Percentiles rank a stretch among this genome's conserved stretches.
These are phyloP conservation scores for Nephrocerus scutellatus DNA, from an alignment of 2,888 invertebrate species.

Conservation along the genomic window DNA sequence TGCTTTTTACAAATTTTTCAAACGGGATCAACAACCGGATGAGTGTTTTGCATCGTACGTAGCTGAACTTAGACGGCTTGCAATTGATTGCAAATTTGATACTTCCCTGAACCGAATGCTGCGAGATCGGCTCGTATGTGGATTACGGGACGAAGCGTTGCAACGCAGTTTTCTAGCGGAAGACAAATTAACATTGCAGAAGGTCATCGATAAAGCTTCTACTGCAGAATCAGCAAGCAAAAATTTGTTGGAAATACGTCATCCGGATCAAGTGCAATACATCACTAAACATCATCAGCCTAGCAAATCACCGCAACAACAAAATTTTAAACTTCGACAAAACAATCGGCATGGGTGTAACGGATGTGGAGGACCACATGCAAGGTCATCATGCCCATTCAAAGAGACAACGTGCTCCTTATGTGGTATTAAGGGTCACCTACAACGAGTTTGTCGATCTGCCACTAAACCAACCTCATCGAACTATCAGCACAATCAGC, in stretches of 20 bases:
- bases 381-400: constrained; percentile 8
- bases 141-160: constrained; percentile 13
- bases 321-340: too few species aligned
- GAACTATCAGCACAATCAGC: too few species aligned
- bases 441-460: constrained; percentile 15
- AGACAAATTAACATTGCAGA: constrained; percentile 12
- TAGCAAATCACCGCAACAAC: background rate
- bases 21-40: constrained; percentile 17
- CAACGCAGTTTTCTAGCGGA: constrained; percentile 16
- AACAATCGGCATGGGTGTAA: background rate
- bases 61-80: constrained; percentile 13
- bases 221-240: constrained; percentile 12
- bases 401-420: constrained; percentile 8
- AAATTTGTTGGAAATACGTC: constrained; percentile 5
- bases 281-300: too few species aligned
- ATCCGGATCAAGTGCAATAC: constrained; percentile 1
- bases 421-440: constrained; percentile 16
- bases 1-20: constrained; percentile 17
- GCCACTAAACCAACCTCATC: too few species aligned
- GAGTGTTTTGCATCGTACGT: constrained; percentile 15
- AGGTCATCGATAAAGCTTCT: constrained; percentile 14
- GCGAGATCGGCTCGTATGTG: constrained; percentile 19
- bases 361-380: background rate
- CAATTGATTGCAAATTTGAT: constrained; percentile 19
- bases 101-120: constrained; percentile 16